Percentiles rank a stretch among this genome's conserved stretches.
These are phyloP conservation scores for Margarornis squamiger DNA, from an alignment of 2,797 vertebrate genomes.

Conservation along the genomic window DNA sequence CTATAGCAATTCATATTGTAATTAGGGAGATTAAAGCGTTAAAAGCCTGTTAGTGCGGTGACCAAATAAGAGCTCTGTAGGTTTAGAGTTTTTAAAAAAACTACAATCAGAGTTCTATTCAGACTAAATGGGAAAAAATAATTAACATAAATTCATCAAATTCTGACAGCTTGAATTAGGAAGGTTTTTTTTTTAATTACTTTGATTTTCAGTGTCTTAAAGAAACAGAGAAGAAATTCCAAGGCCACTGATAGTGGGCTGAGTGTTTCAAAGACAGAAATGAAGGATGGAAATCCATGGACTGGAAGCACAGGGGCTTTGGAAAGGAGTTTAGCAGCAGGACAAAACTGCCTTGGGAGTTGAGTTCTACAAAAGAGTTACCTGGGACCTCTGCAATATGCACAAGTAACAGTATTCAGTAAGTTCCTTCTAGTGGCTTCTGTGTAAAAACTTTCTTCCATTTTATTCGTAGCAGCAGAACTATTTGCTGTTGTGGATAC, in stretches of 20 bases:
- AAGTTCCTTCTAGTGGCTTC: background rate
- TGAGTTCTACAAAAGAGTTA: background rate
- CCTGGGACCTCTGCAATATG: background rate
- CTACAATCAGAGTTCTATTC: background rate
- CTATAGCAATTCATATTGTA: background rate
- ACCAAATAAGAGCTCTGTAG: background rate
- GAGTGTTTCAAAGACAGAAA: background rate
- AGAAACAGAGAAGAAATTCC: background rate
- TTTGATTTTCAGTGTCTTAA: slow-evolving; percentile 28
- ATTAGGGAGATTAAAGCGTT: background rate
- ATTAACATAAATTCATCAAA: slow-evolving; percentile 3
- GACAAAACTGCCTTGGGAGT: background rate
- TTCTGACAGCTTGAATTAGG: slow-evolving; percentile 12
- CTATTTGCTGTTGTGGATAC: background rate
- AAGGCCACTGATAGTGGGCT: background rate
- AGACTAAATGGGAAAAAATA: slow-evolving; percentile 21
- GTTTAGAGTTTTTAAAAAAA: background rate
- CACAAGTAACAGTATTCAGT: background rate
- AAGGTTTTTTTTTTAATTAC: background rate
- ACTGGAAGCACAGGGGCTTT: background rate
- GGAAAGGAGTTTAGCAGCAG: background rate
- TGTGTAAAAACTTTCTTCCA: background rate
- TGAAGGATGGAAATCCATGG: background rate
- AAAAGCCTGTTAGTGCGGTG: background rate
- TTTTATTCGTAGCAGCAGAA: background rate